Percentiles rank a stretch among this genome's conserved stretches.
phyloP scores from a whole-genome alignment of 2,888 invertebrate genomes.

The Yponomeuta malinellus region DNA sequence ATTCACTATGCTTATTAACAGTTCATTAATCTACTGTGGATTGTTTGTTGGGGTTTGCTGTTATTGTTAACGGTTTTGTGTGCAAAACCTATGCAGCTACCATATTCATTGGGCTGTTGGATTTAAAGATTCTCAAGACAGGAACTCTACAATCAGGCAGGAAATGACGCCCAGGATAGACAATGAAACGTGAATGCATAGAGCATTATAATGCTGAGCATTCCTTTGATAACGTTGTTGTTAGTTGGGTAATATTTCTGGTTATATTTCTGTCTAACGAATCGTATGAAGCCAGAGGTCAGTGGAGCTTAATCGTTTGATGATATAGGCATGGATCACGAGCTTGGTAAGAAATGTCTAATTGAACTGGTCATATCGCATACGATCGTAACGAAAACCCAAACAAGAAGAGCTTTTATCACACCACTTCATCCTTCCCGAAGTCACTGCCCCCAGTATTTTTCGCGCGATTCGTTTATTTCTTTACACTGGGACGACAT shows the following conservation, averaged over 20 bases:
- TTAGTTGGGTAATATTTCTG: background rate
- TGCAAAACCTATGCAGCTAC: background rate
- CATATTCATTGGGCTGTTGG: background rate
- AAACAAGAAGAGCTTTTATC: background rate
- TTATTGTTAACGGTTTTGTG: background rate
- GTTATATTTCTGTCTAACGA: background rate
- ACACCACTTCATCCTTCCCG: background rate
- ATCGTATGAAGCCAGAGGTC: background rate
- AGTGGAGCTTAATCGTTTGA: background rate
- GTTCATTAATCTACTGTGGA: no score
- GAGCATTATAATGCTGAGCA: background rate
- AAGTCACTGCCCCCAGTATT: constrained; percentile 11
- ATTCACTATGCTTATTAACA: background rate
- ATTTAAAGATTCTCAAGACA: background rate
- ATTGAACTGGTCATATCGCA: background rate
- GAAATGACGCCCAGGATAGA: background rate
- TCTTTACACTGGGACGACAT: constrained; percentile 15
- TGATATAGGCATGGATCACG: background rate
- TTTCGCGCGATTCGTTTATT: constrained; percentile 2
- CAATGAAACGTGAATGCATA: background rate
- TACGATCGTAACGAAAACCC: background rate
- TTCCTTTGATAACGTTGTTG: background rate
- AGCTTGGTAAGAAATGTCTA: background rate
- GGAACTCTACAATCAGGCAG: background rate
- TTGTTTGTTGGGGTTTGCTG: no score